These are phyloP conservation scores for Periophthalmus magnuspinnatus DNA, from an alignment of 2,797 vertebrate species.

Conservation along the genomic window DNA sequence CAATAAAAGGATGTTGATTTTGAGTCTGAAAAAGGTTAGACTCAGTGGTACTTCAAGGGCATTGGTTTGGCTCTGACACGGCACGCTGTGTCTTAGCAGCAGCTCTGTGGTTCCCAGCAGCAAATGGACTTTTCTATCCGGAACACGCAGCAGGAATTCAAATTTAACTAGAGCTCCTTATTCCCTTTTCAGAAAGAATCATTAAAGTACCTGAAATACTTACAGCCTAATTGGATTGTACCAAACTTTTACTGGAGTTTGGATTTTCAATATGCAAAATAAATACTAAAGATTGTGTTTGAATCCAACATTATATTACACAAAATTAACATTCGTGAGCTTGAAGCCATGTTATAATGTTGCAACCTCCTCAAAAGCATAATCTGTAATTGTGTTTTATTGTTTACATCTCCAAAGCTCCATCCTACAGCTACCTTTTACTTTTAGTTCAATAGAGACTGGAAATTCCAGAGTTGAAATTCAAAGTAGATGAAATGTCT, in stretches of 20 bases:
- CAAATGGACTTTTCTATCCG: conserved; percentile 23
- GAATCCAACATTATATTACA: no score
- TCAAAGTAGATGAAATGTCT: no score
- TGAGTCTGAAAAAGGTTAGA: conserved; percentile 26
- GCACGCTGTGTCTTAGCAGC: conserved; percentile 30
- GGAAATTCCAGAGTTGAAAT: no score
- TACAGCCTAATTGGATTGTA: background rate
- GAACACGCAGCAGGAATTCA: conserved; percentile 30
- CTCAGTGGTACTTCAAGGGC: conserved; percentile 39
- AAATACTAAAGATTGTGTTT: no score
- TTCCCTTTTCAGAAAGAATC: conserved; percentile 12
- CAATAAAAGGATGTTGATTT: background rate
- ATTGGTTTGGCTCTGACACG: conserved; percentile 16
- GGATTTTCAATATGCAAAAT: no score
- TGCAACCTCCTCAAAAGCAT: no score
- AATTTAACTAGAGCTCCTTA: background rate
- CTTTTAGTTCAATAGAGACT: no score
- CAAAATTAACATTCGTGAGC: no score
- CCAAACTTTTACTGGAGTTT: background rate
- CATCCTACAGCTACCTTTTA: no score
- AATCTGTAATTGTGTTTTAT: no score
- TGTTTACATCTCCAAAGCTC: no score
- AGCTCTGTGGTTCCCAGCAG: conserved; percentile 27
- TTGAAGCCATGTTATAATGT: no score
- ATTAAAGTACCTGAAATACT: conserved; percentile 32